phyloP scores from a whole-genome alignment of 2,888 invertebrate genomes.

The Tenodera sinensis region DNA sequence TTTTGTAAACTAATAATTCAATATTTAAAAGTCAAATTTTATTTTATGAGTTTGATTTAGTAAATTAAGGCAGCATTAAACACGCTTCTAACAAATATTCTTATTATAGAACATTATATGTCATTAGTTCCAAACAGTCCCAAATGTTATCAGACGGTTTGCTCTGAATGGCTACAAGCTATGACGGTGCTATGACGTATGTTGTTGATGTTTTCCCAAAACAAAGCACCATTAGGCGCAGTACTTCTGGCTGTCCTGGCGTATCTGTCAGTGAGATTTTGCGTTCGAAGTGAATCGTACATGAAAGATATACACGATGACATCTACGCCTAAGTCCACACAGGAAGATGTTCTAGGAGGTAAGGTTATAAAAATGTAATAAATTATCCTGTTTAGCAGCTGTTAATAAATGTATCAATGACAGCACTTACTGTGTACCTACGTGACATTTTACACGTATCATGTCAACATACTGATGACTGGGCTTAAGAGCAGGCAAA shows the following conservation, averaged over 20 bases:
- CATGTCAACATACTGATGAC: background rate
- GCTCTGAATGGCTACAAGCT: background rate
- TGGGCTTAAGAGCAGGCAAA: background rate
- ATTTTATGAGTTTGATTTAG: background rate
- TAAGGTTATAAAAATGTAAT: background rate
- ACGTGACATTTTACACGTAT: background rate
- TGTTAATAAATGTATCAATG: background rate
- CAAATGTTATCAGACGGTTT: background rate
- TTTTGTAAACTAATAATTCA: background rate
- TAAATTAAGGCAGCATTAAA: background rate
- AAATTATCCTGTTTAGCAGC: background rate
- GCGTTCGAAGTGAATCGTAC: background rate
- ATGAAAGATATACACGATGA: constrained; percentile 22
- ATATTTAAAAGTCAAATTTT: background rate
- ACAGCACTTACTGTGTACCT: background rate
- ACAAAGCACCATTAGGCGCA: constrained; percentile 29
- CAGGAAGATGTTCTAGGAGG: constrained; percentile 32
- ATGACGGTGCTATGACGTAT: constrained; percentile 27
- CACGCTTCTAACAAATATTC: background rate
- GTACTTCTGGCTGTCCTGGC: constrained; percentile 12
- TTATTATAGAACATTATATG: background rate
- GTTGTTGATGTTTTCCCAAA: constrained; percentile 33
- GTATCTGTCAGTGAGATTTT: constrained; percentile 22
- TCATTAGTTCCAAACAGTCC: background rate
- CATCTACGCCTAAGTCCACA: constrained; percentile 32